Conservation (phyloP, 2,888 invertebrate genomes). For the Pyrrhia umbra region DNA sequence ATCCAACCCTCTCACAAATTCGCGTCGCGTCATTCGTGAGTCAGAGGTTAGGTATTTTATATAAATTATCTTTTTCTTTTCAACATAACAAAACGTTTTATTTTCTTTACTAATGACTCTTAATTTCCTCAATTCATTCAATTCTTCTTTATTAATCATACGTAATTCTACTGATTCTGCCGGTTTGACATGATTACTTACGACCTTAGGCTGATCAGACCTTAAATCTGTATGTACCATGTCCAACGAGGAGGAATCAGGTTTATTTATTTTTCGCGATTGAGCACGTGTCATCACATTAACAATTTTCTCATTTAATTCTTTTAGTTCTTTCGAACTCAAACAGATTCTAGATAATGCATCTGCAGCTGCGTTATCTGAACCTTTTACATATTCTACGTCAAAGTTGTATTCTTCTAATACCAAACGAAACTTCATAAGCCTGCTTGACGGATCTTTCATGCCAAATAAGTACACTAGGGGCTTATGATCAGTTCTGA, state of each 20-base stretch:
- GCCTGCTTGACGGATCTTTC: constrained; percentile 16
- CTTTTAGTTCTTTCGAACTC: neutral
- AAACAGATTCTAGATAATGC: constrained; percentile 7
- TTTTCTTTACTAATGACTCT: neutral
- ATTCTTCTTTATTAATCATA: neutral
- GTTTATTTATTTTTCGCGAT: neutral
- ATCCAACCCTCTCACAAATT: constrained; percentile 8
- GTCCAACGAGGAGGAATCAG: neutral
- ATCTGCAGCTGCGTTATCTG: constrained; percentile 12
- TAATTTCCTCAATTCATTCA: neutral
- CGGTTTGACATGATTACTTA: constrained; percentile 3
- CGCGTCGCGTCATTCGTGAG: constrained; percentile 7
- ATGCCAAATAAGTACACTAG: constrained; percentile 14
- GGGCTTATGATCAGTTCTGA: constrained; percentile 11
- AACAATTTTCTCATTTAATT: neutral
- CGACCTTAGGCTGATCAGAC: neutral
- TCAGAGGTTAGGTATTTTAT: neutral
- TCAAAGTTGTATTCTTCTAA: constrained; percentile 19
- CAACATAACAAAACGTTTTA: neutral
- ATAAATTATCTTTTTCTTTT: neutral
- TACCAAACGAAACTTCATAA: constrained; percentile 8
- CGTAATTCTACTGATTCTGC: neutral
- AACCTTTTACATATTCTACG: constrained; percentile 11
- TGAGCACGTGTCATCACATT: constrained; percentile 6
- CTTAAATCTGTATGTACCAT: neutral